Percentiles rank a stretch among this genome's conserved stretches.
phyloP scores from a whole-genome alignment of 2,797 vertebrate species.

The Mormyrus proboscirostris region DNA sequence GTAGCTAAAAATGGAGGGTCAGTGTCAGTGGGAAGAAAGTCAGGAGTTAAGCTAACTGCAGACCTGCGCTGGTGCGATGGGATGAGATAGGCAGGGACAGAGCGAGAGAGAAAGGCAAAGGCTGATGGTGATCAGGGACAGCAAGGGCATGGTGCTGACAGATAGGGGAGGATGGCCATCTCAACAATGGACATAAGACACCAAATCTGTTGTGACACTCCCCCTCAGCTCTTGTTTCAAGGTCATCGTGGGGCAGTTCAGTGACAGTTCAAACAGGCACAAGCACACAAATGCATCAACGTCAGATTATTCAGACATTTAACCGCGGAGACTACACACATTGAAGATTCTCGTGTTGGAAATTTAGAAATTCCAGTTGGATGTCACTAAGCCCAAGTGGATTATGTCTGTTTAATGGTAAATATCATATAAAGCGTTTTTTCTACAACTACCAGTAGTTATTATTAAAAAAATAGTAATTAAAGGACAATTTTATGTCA shows the following conservation, averaged over 20 bases:
- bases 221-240: constrained; percentile 61
- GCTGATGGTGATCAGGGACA: constrained; percentile 57
- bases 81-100: constrained; percentile 20
- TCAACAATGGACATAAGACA: constrained; percentile 55
- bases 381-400: neutral
- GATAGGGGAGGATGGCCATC: constrained; percentile 64
- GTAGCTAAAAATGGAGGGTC: neutral
- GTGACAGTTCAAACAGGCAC: constrained; percentile 37
- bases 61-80: constrained; percentile 3
- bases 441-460: neutral
- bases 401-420: neutral
- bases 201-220: constrained; percentile 70
- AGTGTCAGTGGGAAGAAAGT: neutral
- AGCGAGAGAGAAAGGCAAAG: constrained; percentile 24
- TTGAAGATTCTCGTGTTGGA: neutral
- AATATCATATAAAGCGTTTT: neutral
- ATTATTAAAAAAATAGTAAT: neutral
- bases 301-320: neutral
- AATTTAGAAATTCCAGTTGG: neutral
- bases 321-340: neutral
- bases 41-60: neutral
- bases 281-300: constrained; percentile 9
- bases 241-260: constrained; percentile 59
- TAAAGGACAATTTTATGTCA: neutral
- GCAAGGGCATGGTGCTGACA: constrained; percentile 56